Conservation (phyloP, 2,113 vertebrate genomes). For the Emydura subglobosa region DNA sequence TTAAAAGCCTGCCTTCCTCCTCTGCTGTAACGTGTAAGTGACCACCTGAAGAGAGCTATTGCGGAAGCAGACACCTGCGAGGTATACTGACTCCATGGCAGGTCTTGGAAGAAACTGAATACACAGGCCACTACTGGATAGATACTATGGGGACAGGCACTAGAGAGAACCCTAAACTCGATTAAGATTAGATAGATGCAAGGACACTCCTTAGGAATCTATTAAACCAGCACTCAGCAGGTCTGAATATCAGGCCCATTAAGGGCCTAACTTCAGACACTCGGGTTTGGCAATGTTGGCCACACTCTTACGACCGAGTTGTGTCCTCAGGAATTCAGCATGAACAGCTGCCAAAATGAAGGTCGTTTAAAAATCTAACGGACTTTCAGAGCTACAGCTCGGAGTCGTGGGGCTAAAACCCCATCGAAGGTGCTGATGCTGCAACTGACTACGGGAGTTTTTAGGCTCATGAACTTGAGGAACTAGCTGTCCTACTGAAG, state of each 20-base stretch:
- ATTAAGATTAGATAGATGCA: conserved; percentile 41
- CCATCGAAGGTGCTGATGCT: background rate
- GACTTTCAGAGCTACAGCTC: background rate
- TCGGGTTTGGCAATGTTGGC: background rate
- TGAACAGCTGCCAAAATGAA: background rate
- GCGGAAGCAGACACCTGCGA: background rate
- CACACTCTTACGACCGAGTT: background rate
- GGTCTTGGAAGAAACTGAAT: background rate
- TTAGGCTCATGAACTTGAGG: background rate
- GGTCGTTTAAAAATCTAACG: background rate
- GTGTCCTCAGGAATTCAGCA: background rate
- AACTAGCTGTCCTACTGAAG: background rate
- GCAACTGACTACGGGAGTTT: background rate
- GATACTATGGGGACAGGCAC: background rate
- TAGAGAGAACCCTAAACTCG: background rate
- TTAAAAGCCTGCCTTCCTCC: conserved; percentile 69
- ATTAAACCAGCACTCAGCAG: background rate
- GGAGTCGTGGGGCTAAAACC: background rate
- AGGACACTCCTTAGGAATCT: conserved; percentile 25
- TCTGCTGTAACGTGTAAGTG: conserved; percentile 22
- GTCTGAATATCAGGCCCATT: background rate
- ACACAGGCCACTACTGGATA: background rate
- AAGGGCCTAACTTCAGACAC: background rate
- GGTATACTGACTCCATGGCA: background rate
- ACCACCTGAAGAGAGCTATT: conserved; percentile 43